These are phyloP conservation scores for Enteromius paludinosus DNA, from an alignment of 2,797 vertebrate species.

Conservation along the genomic window DNA sequence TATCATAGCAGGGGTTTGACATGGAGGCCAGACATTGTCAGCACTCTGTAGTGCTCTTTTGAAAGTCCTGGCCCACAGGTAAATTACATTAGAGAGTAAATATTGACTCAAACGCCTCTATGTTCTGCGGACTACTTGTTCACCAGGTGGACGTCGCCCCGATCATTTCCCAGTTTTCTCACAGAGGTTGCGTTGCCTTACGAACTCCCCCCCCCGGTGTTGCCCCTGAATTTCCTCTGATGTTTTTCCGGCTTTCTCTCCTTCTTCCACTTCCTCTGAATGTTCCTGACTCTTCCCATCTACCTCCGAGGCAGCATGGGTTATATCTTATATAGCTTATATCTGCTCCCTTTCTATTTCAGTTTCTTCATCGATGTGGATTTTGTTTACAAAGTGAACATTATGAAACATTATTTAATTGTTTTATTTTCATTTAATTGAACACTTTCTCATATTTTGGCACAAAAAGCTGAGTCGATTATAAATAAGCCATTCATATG, in stretches of 20 bases:
- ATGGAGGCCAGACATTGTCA: constrained; percentile 47
- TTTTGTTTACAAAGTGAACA: constrained; percentile 1
- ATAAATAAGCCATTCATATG: not conserved
- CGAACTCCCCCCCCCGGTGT: constrained; percentile 68
- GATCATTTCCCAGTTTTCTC: constrained; percentile 7
- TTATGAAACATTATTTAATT: constrained; percentile 8
- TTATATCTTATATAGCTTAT: not conserved
- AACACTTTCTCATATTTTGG: not conserved
- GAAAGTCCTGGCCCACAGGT: constrained; percentile 45
- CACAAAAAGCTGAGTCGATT: not conserved
- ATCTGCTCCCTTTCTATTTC: constrained; percentile 13
- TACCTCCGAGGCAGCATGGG: constrained; percentile 67
- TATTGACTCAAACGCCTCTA: constrained; percentile 57
- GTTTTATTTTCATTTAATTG: not conserved
- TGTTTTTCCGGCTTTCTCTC: constrained; percentile 70
- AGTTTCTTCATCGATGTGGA: not conserved
- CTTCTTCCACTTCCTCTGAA: constrained; percentile 72
- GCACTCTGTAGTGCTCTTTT: constrained; percentile 44
- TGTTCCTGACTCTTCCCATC: constrained; percentile 73
- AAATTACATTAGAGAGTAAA: constrained; percentile 43
- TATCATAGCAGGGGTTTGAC: constrained; percentile 59
- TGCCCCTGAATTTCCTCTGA: constrained; percentile 71
- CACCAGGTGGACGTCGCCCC: not conserved
- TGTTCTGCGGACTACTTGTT: constrained; percentile 43
- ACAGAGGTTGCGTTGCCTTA: constrained; percentile 5